phyloP scores from a whole-genome alignment of 2,888 invertebrate genomes.

The Mycalesis mineus region DNA sequence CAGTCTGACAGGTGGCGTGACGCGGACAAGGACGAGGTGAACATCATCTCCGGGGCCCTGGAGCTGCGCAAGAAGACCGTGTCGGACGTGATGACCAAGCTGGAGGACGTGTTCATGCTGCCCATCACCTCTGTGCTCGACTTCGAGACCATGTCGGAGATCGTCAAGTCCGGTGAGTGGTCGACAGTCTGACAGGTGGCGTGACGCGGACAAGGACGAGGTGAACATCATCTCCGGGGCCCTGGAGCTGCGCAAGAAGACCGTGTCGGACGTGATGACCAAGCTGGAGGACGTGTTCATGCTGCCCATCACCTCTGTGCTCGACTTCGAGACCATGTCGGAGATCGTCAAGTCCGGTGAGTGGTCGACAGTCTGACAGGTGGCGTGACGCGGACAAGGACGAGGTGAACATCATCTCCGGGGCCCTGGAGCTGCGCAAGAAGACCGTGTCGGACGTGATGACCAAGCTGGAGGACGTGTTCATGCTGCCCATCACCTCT shows the following conservation, averaged over 20 bases:
- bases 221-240: slow-evolving; percentile 92
- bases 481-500: slow-evolving; percentile 94
- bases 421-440: slow-evolving; percentile 95
- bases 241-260: slow-evolving; percentile 87
- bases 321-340: slow-evolving; percentile 98
- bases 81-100: slow-evolving; percentile 78
- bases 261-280: slow-evolving; percentile 96
- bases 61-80: neutral
- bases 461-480: slow-evolving; percentile 97
- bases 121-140: slow-evolving; percentile 92
- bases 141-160: slow-evolving; percentile 97
- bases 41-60: too few species aligned
- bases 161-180: slow-evolving; percentile 90
- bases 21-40: too few species aligned
- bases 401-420: slow-evolving; percentile 98
- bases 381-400: slow-evolving; percentile 93
- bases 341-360: slow-evolving; percentile 95
- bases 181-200: too few species aligned
- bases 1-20: neutral
- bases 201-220: slow-evolving; percentile 81
- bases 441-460: slow-evolving; percentile 96
- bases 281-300: slow-evolving; percentile 97
- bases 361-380: slow-evolving; percentile 79
- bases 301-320: slow-evolving; percentile 90
- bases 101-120: slow-evolving; percentile 98